phyloP scores from a whole-genome alignment of 2,888 invertebrate genomes.

The Agrochola lota region DNA sequence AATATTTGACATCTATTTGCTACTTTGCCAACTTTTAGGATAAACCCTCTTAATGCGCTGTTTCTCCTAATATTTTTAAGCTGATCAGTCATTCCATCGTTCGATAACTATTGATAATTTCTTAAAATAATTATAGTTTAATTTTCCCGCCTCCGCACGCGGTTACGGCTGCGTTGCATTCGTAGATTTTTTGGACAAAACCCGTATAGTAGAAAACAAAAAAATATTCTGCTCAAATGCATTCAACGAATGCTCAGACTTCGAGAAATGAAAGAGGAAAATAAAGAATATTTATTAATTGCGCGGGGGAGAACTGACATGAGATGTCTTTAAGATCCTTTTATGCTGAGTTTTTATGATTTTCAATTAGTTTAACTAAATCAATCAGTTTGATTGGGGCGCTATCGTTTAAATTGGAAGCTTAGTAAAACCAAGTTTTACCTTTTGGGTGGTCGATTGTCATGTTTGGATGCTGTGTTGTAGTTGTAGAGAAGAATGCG shows the following conservation, averaged over 20 bases:
- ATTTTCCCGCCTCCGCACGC: neutral
- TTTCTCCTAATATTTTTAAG: neutral
- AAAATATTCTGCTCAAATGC: neutral
- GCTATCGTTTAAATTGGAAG: neutral
- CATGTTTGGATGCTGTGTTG: constrained; percentile 15
- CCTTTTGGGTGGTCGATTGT: constrained; percentile 34
- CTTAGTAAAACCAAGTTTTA: neutral
- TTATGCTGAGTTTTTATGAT: neutral
- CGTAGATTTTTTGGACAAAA: neutral
- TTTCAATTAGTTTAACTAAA: constrained; percentile 2
- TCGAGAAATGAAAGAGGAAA: neutral
- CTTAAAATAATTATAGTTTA: neutral
- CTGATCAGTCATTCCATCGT: neutral
- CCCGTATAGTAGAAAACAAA: neutral
- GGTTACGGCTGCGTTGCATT: neutral
- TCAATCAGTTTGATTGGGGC: neutral
- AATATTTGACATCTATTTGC: no score
- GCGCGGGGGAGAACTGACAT: neutral
- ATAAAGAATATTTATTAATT: neutral
- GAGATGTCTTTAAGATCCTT: neutral
- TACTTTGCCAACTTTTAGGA: no score
- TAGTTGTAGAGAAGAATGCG: constrained; percentile 22
- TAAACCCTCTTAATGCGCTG: no score
- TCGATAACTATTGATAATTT: neutral
- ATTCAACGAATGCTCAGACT: neutral